Evolutionary conservation across 2,797 vertebrate genomes (phyloP).

Genomic region (Fratercula arctica): DNA sequence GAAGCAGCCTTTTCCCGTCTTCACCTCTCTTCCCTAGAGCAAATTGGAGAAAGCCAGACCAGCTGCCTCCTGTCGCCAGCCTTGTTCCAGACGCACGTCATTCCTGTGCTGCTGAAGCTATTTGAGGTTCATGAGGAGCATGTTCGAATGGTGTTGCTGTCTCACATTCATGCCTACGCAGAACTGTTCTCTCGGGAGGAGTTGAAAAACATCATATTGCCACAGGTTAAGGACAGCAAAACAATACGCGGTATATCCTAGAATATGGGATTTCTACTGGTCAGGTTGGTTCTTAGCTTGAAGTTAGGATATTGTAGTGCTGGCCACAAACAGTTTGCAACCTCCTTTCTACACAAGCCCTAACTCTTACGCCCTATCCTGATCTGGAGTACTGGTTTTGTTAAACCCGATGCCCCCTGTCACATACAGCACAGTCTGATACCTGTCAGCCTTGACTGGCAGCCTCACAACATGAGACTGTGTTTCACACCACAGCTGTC

Average conservation of each 20-base stretch:
- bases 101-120: slow-evolving; percentile 91
- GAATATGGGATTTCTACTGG: background rate
- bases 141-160: slow-evolving; percentile 88
- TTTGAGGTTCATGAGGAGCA: slow-evolving; percentile 95
- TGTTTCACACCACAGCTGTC: background rate
- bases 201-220: slow-evolving; percentile 90
- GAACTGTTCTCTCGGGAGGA: slow-evolving; percentile 90
- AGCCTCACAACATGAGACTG: background rate
- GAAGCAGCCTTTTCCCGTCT: background rate
- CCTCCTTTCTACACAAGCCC: background rate
- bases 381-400: background rate
- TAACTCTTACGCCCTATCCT: background rate
- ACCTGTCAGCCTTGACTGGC: background rate
- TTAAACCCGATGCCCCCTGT: background rate
- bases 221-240: slow-evolving; percentile 83
- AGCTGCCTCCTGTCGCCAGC: slow-evolving; percentile 88
- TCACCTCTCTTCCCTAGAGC: slow-evolving; percentile 52
- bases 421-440: background rate
- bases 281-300: background rate
- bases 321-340: background rate
- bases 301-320: background rate
- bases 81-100: slow-evolving; percentile 88
- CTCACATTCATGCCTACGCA: slow-evolving; percentile 90
- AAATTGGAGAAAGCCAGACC: slow-evolving; percentile 68
- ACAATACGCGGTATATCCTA: rapidly evolving